Conservation (phyloP, 2,888 invertebrate genomes). For the Oscheius sp. region DNA sequence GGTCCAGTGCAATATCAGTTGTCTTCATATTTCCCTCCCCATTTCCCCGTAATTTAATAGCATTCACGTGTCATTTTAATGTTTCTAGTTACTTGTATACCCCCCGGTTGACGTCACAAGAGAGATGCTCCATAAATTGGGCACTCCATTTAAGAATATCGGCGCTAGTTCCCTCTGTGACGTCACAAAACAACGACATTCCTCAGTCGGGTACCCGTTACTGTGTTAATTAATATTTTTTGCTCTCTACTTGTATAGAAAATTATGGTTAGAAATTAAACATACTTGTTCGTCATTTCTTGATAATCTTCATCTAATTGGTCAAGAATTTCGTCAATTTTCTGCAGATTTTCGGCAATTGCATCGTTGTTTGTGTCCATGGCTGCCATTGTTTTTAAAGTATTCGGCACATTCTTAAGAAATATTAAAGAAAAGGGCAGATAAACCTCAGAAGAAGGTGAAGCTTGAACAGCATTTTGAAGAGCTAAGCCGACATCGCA, state of each 20-base stretch:
- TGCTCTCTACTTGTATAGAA: background rate
- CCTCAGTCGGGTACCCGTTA: constrained; percentile 14
- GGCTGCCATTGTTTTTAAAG: constrained; percentile 20
- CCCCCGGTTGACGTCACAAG: constrained; percentile 12
- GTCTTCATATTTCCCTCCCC: background rate
- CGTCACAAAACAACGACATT: constrained; percentile 23
- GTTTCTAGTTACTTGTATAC: background rate
- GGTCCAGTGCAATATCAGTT: background rate
- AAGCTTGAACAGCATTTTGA: constrained; percentile 37
- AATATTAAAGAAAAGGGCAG: background rate
- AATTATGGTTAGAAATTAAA: constrained; percentile 10
- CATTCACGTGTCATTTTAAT: background rate
- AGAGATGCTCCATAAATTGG: constrained; percentile 11
- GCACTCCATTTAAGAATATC: constrained; percentile 24
- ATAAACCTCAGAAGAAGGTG: constrained; percentile 33
- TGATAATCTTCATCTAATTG: constrained; percentile 8
- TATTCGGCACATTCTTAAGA: constrained; percentile 8
- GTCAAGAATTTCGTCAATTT: constrained; percentile 12
- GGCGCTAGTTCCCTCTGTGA: constrained; percentile 12
- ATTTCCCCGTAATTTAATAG: background rate
- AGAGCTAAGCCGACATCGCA: constrained; percentile 35
- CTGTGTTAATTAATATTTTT: constrained; percentile 14
- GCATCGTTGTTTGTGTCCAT: constrained; percentile 20
- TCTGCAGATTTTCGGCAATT: background rate
- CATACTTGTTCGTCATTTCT: constrained; percentile 12